These are phyloP conservation scores for Penaeus vannamei DNA, from an alignment of 1,140 invertebrate genomes.

Conservation along the genomic window DNA sequence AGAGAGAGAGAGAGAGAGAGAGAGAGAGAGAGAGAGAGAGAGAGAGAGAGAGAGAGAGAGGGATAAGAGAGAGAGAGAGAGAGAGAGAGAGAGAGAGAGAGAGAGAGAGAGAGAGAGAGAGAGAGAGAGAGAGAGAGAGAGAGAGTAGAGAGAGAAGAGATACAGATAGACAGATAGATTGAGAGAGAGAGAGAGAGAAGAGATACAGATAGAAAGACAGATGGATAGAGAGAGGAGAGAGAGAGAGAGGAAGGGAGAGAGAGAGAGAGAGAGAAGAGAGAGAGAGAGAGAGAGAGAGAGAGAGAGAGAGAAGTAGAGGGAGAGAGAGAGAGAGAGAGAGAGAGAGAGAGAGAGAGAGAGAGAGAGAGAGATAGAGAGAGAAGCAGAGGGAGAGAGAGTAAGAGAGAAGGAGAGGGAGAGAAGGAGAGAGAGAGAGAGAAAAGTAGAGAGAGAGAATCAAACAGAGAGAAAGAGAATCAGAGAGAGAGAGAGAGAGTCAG, in stretches of 20 bases:
- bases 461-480: background rate
- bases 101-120: background rate
- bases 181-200: background rate
- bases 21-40: background rate
- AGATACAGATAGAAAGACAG: background rate
- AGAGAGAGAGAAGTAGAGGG: background rate
- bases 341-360: background rate
- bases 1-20: background rate
- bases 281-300: conserved; percentile 8
- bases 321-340: background rate
- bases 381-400: background rate
- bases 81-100: no score
- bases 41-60: background rate
- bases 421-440: background rate
- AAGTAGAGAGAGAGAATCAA: background rate
- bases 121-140: background rate
- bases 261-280: conserved; percentile 26
- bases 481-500: no score
- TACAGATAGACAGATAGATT: background rate
- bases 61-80: background rate
- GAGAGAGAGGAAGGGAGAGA: background rate
- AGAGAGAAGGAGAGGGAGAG: background rate
- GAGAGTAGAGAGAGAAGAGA: conserved; percentile 29
- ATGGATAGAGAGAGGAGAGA: background rate
- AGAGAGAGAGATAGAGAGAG: conserved; percentile 6